Percentiles rank a stretch among this genome's conserved stretches.
Conservation (phyloP, 2,888 invertebrate genomes). For the Apotomis capreana region DNA sequence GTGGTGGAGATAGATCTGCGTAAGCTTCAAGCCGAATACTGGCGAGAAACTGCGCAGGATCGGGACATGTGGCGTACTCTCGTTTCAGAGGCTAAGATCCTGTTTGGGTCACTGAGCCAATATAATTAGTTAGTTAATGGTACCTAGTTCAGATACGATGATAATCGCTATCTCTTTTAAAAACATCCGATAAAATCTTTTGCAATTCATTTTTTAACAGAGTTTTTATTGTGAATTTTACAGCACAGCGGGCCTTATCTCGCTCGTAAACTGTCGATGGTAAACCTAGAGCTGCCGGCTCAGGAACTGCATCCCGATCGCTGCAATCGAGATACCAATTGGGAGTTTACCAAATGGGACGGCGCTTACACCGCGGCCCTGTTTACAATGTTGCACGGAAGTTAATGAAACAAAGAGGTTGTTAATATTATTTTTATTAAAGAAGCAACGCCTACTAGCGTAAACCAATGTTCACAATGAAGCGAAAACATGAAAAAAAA, state of each 20-base stretch:
- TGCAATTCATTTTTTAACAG: neutral
- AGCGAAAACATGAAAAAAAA: too few relatives aligned
- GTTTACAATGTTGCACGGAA: neutral
- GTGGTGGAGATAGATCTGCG: too few relatives aligned
- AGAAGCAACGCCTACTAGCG: too few relatives aligned
- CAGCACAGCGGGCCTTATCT: constrained; percentile 17
- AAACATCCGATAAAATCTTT: neutral
- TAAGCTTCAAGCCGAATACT: too few relatives aligned
- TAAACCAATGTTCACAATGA: too few relatives aligned
- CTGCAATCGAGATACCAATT: constrained; percentile 35
- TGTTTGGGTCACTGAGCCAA: too few relatives aligned
- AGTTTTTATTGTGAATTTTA: constrained; percentile 23
- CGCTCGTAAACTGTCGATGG: constrained; percentile 37
- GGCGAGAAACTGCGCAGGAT: too few relatives aligned
- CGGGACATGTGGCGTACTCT: too few relatives aligned
- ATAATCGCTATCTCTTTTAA: neutral
- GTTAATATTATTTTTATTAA: too few relatives aligned
- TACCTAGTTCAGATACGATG: neutral
- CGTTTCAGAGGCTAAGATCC: too few relatives aligned
- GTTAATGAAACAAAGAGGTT: too few relatives aligned
- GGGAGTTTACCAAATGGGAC: constrained; percentile 41
- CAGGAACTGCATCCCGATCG: constrained; percentile 27
- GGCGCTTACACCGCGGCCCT: constrained; percentile 18
- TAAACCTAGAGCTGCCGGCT: constrained; percentile 33
- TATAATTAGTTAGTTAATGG: too few relatives aligned